phyloP scores from a whole-genome alignment of 2,113 vertebrate genomes.

The Gasterosteus aculeatus region DNA sequence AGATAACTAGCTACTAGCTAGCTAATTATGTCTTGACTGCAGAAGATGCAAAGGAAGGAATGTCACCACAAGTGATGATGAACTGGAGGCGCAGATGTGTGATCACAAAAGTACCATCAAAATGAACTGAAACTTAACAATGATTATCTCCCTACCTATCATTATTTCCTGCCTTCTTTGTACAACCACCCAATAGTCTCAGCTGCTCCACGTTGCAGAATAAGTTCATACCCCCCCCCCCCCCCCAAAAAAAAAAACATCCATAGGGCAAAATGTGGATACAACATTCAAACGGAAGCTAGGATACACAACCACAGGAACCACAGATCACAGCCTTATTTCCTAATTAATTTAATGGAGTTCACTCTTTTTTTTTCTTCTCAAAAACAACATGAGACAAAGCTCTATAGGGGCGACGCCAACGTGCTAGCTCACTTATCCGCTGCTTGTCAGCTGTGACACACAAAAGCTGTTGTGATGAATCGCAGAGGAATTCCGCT shows the following conservation, averaged over 20 bases:
- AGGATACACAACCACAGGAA: neutral
- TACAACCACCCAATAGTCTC: neutral
- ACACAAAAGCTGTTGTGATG: constrained; percentile 88
- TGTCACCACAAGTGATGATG: neutral
- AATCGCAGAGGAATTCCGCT: constrained; percentile 85
- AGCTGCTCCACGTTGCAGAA: neutral
- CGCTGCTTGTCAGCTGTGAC: constrained; percentile 83
- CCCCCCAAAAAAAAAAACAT: neutral
- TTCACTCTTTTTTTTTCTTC: constrained; percentile 2
- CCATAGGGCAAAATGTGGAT: neutral
- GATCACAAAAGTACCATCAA: neutral
- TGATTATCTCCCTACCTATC: neutral
- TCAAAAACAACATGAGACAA: constrained; percentile 12
- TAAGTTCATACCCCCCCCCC: neutral
- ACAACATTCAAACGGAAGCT: neutral
- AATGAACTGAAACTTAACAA: neutral
- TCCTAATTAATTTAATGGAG: constrained; percentile 20
- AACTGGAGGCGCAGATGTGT: neutral
- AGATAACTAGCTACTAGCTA: neutral
- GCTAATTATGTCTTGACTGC: constrained; percentile 1
- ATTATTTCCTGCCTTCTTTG: neutral
- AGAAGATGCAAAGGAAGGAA: neutral
- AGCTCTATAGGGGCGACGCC: constrained; percentile 3
- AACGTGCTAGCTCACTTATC: constrained; percentile 68
- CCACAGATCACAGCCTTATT: constrained; percentile 13